Base-by-base conservation (phyloP, 1,140 invertebrate species). In the Zaprionus inermis region DNA sequence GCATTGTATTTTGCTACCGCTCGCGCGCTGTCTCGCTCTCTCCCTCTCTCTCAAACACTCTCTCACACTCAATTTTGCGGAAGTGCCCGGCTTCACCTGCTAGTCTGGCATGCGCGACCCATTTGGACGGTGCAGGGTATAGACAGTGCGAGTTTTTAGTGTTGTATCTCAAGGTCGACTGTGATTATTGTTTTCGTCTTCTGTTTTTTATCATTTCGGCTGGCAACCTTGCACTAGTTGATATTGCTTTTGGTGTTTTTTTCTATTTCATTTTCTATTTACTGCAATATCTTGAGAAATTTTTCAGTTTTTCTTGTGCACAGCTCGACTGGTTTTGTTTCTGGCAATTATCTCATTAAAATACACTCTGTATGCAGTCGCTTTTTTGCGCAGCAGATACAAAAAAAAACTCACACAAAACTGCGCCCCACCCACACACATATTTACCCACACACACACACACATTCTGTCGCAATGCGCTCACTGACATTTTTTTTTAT, bases 291-390 rank as follows among this genome's bases (percentile, higher is more conserved):
- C 10, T 60, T 20, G 49, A 28, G 9, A 55, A n/a, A 6, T 3
- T 28, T 28, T 28, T 32, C 30, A 32, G 7, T 9, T n/a, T 51
- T 22, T 46, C 59, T 71, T 41, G 36, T 51, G 51, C 18, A 30
- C 38, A 56, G 30, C 34, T 12, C 22, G 18, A 10, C 28, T 46
- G 56, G 51, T 70, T 44, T 34, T 70, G 22, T 34, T 44, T 44
- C 72, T 32, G 51, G 64, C 72, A 77, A 80, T 88, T 88, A 89
- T 88, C 80, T 88, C 84, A 88, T 88, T 83, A 63, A 82, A 83
- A 72, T 51, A 71, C 63, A 88, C 79, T 83, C 71, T 77, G 83
- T 80, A 69, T 88, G 83, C 83, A 88, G 83, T 76, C 71, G 61
- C 44, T 59, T 67, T 75, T 66, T 36, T 55, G 32, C 65, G 72